Conservation (phyloP, 35 echinoderm and acorn worm genomes). For the Apostichopus californicus region DNA sequence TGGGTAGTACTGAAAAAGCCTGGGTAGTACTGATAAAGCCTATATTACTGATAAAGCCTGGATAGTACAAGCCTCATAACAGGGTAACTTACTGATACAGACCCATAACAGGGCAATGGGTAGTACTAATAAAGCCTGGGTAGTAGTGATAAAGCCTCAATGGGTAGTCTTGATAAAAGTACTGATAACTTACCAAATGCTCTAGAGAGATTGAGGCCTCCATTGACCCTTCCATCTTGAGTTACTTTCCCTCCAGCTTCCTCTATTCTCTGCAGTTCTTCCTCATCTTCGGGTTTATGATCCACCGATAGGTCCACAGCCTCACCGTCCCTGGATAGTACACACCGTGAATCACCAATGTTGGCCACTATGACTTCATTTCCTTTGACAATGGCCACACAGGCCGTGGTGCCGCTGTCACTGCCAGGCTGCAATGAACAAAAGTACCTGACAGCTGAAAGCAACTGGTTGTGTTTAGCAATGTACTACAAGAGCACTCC, state of each 20-base stretch:
- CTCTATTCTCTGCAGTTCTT: slow-evolving; percentile 85
- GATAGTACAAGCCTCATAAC: no score
- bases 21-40: no score
- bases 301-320: slow-evolving; percentile 90
- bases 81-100: no score
- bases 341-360: slow-evolving; percentile 91
- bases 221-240: slow-evolving; percentile 89
- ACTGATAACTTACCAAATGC: slow-evolving; percentile 79
- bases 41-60: no score
- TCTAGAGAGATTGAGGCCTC: slow-evolving; percentile 97
- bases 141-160: no score
- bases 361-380: slow-evolving; percentile 86
- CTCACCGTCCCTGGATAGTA: slow-evolving; percentile 78
- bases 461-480: no score
- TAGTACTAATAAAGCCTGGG: no score
- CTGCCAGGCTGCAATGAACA: slow-evolving; percentile 78
- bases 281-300: slow-evolving; percentile 95
- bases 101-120: no score
- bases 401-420: slow-evolving; percentile 96
- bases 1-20: no score
- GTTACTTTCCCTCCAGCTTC: slow-evolving; percentile 93
- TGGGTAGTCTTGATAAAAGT: background rate
- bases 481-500: no score
- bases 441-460: background rate
- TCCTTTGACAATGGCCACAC: slow-evolving; percentile 75